Evolutionary conservation across 30 jellyfish, hydroid and myxozoan species (phyloP).

Genomic region (Turritopsis dohrnii): DNA sequence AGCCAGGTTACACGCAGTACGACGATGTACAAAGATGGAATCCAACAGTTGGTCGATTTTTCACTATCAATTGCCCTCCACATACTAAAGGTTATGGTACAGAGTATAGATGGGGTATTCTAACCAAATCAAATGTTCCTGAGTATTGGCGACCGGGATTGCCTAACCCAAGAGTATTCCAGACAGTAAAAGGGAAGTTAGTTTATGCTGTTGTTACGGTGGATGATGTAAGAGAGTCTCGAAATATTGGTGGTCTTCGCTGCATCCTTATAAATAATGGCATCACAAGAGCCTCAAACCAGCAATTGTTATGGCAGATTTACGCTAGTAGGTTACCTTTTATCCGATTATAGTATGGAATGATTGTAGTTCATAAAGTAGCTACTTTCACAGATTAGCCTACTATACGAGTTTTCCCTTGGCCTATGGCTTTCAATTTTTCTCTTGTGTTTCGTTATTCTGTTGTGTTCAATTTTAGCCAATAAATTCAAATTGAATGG

Average conservation of each 20-base stretch:
- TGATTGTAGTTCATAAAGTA: too few relatives aligned
- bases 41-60: slow-evolving; percentile 24
- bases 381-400: too few relatives aligned
- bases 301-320: slow-evolving; percentile 17
- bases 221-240: slow-evolving; percentile 19
- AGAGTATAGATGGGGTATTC: slow-evolving; percentile 24
- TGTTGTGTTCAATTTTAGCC: not conserved
- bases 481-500: too few relatives aligned
- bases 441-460: too few relatives aligned
- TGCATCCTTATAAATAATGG: slow-evolving; percentile 33
- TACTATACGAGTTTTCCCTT: too few relatives aligned
- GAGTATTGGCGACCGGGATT: slow-evolving; percentile 38
- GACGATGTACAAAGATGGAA: slow-evolving; percentile 6
- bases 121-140: not conserved
- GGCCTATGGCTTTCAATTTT: too few relatives aligned
- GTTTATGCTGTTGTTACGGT: slow-evolving; percentile 22
- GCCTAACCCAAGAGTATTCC: slow-evolving; percentile 21
- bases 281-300: slow-evolving; percentile 25
- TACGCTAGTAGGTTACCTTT: slow-evolving; percentile 17
- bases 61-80: slow-evolving; percentile 12
- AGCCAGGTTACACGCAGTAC: not conserved
- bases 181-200: slow-evolving; percentile 3
- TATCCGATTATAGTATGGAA: too few relatives aligned
- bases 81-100: slow-evolving; percentile 33
- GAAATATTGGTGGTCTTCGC: slow-evolving; percentile 31